phyloP scores from a whole-genome alignment of 2,113 vertebrate genomes.

The Phrynosoma platyrhinos region DNA sequence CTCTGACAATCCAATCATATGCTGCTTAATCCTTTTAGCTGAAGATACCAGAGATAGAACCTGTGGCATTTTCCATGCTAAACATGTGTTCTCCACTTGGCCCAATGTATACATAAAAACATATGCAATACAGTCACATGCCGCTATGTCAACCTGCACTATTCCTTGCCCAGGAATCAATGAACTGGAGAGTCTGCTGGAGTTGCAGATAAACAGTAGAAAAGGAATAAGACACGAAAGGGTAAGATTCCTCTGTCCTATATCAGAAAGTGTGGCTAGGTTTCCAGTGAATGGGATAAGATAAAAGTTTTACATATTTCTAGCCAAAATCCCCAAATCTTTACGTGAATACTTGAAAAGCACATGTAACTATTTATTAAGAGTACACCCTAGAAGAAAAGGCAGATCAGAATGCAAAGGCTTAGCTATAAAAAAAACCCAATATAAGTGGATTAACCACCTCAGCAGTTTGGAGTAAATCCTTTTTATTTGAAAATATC shows the following conservation, averaged over 20 bases:
- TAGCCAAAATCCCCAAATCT: conserved; percentile 40
- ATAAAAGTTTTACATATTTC: conserved; percentile 35
- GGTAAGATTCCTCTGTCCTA: not conserved
- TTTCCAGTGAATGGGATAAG: conserved; percentile 29
- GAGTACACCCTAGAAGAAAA: conserved; percentile 42
- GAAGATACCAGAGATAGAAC: not conserved
- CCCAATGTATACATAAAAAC: not conserved
- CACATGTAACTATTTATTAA: conserved; percentile 53
- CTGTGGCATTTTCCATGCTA: not conserved
- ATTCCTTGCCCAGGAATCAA: not conserved
- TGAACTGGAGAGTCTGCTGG: conserved; percentile 4
- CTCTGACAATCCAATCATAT: not conserved
- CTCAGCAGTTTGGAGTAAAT: conserved; percentile 53
- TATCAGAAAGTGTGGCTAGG: not conserved
- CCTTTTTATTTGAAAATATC: conserved; percentile 59
- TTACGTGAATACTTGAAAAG: conserved; percentile 54
- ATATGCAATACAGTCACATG: no score
- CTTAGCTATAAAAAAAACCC: conserved; percentile 56
- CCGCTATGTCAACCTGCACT: not conserved
- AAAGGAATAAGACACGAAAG: not conserved
- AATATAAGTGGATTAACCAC: conserved; percentile 35
- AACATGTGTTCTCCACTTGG: no score
- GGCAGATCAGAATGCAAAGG: conserved; percentile 41
- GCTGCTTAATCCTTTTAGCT: not conserved
- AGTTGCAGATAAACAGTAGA: not conserved